Base-by-base conservation (phyloP, 2,113 vertebrate genomes). In the Gallinago undulata region DNA sequence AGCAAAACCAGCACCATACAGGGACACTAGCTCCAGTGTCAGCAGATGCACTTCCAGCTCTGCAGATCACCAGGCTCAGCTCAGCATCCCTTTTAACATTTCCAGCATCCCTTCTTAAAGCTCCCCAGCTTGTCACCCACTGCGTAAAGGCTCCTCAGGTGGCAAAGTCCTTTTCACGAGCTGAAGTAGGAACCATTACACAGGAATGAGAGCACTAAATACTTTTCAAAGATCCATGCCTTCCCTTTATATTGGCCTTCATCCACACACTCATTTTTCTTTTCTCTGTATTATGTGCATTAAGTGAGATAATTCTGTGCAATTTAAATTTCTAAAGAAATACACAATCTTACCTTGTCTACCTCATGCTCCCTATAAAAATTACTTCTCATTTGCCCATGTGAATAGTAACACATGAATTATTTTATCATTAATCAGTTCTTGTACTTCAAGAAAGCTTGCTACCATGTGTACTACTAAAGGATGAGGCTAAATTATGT, bases 401-500 rank as follows among this genome's bases (percentile, higher is more conserved):
- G 31, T 64, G 50, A 59, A 92, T 8, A 92, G 37, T 21, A 82
- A 83, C 19, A 59, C 4, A 66, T 10, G 10, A 68, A 80, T 51
- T 94, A 86, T 51, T 92, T 93, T 41, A 78, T 45, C 51, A 57
- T 0, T 88, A 43, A 91, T 74, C 69, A 93, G 66, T 79, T 95
- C 43, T 56, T 69, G 64, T 67, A 88, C 73, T 79, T 81, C 77
- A 74, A 92, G 80, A 89, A 91, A 95, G 76, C 50, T 75, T 66
- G 83, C 83, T 68, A 82, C 45, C 84, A 51, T 28, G 73, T 7
- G 4, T 35, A 47, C 55, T 55, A 76, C 92, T 79, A 89, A 66
- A 95, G 69, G 47, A 84, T 73, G 27, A 86, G 7, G 0, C 1
- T 33, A 31, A 96, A 95, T 82, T 85, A 93, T 77, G 96, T 90